Evolutionary conservation across 1,140 invertebrate species (phyloP), one percentile per base, ranked within the genome.

Genomic region (Meteorus sp.): DNA sequence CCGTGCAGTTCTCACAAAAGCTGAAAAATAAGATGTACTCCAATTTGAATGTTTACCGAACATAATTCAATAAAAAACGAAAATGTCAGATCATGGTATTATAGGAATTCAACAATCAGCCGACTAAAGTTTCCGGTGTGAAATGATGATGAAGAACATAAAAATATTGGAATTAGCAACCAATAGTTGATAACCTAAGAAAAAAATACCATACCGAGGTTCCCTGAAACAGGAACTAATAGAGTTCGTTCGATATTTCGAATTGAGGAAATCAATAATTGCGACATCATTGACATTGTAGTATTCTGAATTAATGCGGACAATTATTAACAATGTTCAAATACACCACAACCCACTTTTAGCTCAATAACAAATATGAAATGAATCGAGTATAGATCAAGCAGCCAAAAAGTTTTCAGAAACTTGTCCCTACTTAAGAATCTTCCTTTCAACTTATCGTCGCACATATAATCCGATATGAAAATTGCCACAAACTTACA

Each of bases 1-100:
- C 65, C 87, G 87, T 1, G 88, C 88, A 72, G 83, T 70, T 50
- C 89, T 78, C n/a, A 84, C 62, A 55, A 69, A 55, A 55, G 44
- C 67, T 75, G 31, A 44, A 56, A 52, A 60, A 6, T 47, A 45
- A 44, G 19, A 19, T 6, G 41, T 51, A 48, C 61, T 52, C 45
- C 22, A 27, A 29, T 58, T n/a, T n/a, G n/a, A n/a, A n/a, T n/a
- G n/a, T 39, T 22, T 31, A 6, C 29, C 29, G 5, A 41, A 29
- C 17, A 50, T 27, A 50, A n/a, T 50, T 29, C 47, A 27, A 45
- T 20, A 45, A 13, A 45, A 11, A 45, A 45, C 27, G 2, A 2
- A 27, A 8, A 25, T 27, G n/a, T 4, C 27, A 27, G 29, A 5
- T 23, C 25, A n/a, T n/a, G n/a, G n/a, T n/a, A n/a, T n/a, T n/a